phyloP scores from a whole-genome alignment of 2,113 vertebrate genomes.

The Raja brachyura region DNA sequence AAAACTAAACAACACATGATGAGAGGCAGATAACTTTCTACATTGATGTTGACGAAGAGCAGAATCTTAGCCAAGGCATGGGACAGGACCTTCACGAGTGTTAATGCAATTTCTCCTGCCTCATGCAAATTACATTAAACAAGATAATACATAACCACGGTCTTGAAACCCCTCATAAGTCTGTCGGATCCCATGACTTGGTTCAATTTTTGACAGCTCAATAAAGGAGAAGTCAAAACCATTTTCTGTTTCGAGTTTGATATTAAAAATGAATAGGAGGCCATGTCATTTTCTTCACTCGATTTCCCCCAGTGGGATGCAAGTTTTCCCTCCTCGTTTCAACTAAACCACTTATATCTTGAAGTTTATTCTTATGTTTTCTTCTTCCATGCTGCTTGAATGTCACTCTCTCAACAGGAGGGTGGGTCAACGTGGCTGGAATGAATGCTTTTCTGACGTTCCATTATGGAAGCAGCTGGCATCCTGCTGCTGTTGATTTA shows the following conservation, averaged over 20 bases:
- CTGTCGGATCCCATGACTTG: not conserved
- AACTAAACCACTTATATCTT: not conserved
- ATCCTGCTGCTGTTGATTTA: not conserved
- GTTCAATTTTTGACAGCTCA: not conserved
- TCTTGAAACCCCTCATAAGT: not conserved
- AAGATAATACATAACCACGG: no score
- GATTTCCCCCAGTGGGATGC: not conserved
- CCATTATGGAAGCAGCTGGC: not conserved
- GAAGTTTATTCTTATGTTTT: slow-evolving; percentile 1
- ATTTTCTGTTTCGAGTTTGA: not conserved
- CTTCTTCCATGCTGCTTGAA: not conserved
- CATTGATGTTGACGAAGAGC: not conserved
- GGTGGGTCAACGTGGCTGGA: not conserved
- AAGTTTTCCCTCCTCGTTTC: not conserved
- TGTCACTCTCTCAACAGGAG: not conserved
- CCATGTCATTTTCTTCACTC: not conserved
- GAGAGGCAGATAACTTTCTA: not conserved
- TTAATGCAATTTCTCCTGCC: not conserved
- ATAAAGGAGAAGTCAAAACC: not conserved
- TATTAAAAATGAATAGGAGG: not conserved
- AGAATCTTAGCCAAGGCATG: not conserved
- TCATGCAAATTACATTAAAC: not conserved
- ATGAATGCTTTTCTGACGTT: not conserved
- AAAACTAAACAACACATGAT: not conserved
- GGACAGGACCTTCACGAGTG: not conserved